Evolutionary conservation across 2,113 vertebrate genomes (phyloP).

Genomic region (Passerina amoena): DNA sequence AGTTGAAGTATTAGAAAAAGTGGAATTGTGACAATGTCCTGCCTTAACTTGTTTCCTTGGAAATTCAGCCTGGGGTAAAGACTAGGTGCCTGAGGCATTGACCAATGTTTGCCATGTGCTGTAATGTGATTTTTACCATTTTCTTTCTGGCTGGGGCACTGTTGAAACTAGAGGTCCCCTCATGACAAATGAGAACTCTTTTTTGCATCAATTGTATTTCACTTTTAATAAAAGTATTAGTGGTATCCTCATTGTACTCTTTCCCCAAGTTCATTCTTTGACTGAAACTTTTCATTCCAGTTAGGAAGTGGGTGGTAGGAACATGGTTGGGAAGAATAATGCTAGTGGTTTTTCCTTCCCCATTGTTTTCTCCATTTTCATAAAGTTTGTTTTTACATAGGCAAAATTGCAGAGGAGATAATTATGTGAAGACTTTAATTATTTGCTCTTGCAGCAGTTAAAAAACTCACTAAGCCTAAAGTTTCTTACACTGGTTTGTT

Average conservation of each 20-base stretch:
- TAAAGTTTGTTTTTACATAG: background rate
- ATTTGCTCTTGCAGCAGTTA: background rate
- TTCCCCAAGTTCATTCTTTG: background rate
- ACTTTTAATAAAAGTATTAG: background rate
- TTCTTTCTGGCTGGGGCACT: background rate
- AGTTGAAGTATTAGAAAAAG: background rate
- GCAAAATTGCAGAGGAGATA: background rate
- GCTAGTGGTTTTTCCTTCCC: background rate
- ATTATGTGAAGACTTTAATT: background rate
- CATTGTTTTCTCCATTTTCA: background rate
- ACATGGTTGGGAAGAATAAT: background rate
- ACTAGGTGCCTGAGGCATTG: background rate
- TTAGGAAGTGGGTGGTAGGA: background rate
- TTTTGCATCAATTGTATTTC: background rate
- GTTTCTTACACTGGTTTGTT: background rate
- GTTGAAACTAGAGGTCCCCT: background rate
- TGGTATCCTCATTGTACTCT: background rate
- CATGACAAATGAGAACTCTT: background rate
- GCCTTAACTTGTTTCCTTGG: background rate
- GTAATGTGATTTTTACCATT: background rate
- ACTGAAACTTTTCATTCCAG: background rate
- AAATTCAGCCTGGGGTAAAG: background rate
- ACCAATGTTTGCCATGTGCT: background rate
- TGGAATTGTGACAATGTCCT: background rate
- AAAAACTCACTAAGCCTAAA: background rate